Evolutionary conservation across 2,113 vertebrate genomes (phyloP), one percentile per base, ranked within the genome.

Genomic region (Phainopepla nitens): DNA sequence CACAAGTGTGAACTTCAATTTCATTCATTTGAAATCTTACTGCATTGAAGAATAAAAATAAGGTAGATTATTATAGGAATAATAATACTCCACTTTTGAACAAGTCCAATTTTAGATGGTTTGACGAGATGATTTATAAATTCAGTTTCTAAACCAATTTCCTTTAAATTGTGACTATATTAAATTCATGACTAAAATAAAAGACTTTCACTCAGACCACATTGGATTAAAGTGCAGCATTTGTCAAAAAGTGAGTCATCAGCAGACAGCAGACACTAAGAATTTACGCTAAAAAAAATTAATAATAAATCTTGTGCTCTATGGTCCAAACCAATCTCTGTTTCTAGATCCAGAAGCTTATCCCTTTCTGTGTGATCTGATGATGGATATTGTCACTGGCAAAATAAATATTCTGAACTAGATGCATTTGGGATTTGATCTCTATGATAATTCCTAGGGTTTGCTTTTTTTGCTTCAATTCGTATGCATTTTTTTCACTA

Each of bases 231-330:
- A 94, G 10, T 66, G 33, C 21, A 80, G 16, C 29, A 58, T 87
- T 89, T 95, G 29, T 92, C 60, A 77, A 94, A 94, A 86, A 72
- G 22, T 65, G 72, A 91, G 65, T 83, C 76, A 88, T 51, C 62
- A 90, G 53, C 35, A 56, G 22, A 72, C 10, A 70, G 47, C 15
- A 77, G 56, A 58, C 9, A 82, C 1, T 0, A 36, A 53, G 41
- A 72, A 15, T 3, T 72, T 60, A 28, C 0, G 1, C 18, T 22
- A 42, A 49, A 84, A 85, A 86, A 35, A 58, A 50, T 1, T 7
- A 57, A 71, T 16, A 80, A 58, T 31, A 83, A 69, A 88, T 71
- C 15, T 61, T 54, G 5, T 71, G 12, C 8, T 72, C 23, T 50
- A 14, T 39, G 7, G 18, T 36, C 83, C 89, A 82, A 82, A 92